phyloP scores from a whole-genome alignment of 2,113 vertebrate genomes.

The Halcyon senegalensis region DNA sequence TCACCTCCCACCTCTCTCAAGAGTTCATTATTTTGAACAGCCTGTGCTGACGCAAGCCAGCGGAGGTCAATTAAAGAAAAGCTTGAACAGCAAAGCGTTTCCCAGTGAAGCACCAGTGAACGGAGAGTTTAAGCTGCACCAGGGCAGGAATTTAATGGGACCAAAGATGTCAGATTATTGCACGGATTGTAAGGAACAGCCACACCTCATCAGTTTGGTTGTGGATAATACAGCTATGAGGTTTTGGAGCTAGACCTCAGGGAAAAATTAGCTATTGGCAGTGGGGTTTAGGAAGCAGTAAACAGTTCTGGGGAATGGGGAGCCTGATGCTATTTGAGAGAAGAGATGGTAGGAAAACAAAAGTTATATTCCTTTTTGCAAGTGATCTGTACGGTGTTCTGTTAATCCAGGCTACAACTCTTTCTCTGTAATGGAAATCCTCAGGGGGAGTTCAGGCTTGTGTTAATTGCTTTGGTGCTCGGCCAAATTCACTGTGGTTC shows the following conservation, averaged over 20 bases:
- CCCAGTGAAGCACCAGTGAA: not conserved
- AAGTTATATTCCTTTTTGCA: not conserved
- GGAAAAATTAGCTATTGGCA: not conserved
- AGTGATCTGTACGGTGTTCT: not conserved
- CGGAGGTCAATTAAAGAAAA: conserved; percentile 24
- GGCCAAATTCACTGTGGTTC: not conserved
- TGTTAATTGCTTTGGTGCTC: not conserved
- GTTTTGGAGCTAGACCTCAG: not conserved
- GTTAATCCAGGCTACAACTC: not conserved
- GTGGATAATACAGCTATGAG: not conserved
- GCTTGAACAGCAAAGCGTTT: not conserved
- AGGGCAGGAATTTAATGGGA: not conserved
- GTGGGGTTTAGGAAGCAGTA: not conserved
- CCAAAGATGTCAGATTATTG: not conserved
- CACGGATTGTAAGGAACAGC: not conserved
- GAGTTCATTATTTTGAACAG: conserved; percentile 39
- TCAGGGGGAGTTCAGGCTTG: not conserved
- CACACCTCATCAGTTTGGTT: not conserved
- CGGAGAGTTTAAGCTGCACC: not conserved
- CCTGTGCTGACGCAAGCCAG: not conserved
- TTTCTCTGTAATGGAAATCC: not conserved
- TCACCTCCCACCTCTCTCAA: not conserved
- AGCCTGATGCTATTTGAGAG: not conserved
- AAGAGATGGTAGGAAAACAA: not conserved
- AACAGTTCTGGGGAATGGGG: not conserved